Conservation (phyloP, 2,113 vertebrate genomes). For the Rhagologus leucostigma region DNA sequence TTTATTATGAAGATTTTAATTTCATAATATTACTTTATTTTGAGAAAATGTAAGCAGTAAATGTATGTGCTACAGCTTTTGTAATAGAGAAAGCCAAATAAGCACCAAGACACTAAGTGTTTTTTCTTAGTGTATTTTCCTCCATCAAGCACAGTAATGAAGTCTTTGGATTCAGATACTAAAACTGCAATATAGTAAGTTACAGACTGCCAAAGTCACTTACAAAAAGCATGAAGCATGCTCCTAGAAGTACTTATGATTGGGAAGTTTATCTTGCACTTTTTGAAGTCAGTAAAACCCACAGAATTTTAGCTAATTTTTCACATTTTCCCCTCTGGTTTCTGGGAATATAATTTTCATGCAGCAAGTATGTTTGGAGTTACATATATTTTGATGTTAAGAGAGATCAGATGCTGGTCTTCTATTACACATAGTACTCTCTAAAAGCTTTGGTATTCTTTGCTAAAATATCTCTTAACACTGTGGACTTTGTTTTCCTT, state of each 20-base stretch:
- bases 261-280: not conserved
- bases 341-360: not conserved
- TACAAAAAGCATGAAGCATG: not conserved
- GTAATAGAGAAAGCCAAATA: not conserved
- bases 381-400: not conserved
- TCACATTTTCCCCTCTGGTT: not conserved
- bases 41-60: not conserved
- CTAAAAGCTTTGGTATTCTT: not conserved
- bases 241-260: not conserved
- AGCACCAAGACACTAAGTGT: not conserved
- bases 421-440: not conserved
- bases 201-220: not conserved
- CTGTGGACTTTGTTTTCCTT: not conserved
- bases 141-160: not conserved
- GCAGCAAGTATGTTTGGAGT: not conserved
- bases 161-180: not conserved
- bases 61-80: not conserved
- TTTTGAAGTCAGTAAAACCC: not conserved
- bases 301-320: not conserved
- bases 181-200: not conserved
- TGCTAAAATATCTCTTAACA: not conserved
- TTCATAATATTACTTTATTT: not conserved
- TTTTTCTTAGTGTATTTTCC: not conserved
- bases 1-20: not conserved
- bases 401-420: not conserved